A percentile compares a stretch with the other conserved stretches of the same genome.
These are phyloP conservation scores for Calonectris borealis DNA, from an alignment of 2,113 vertebrate genomes.

Conservation along the genomic window DNA sequence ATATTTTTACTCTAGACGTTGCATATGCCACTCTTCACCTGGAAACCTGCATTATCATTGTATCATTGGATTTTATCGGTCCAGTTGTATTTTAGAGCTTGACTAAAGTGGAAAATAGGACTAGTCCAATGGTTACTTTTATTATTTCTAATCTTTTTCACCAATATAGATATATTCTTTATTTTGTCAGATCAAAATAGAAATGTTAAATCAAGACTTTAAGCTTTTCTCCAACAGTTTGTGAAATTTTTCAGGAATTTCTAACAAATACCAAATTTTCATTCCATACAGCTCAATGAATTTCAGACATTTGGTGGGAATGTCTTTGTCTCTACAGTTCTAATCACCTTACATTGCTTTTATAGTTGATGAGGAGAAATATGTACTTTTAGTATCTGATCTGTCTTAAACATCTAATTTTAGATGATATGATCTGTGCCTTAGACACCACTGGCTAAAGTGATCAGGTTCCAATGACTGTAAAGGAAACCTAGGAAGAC, in stretches of 20 bases:
- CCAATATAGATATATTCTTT: not conserved
- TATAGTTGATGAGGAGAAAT: not conserved
- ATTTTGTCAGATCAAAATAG: not conserved
- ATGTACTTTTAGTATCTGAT: not conserved
- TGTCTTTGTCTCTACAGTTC: not conserved
- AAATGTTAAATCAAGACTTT: not conserved
- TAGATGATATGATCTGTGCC: not conserved
- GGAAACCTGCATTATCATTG: not conserved
- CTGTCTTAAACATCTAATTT: not conserved
- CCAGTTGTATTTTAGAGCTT: not conserved
- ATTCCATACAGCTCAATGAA: not conserved
- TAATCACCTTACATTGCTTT: not conserved
- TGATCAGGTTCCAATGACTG: not conserved
- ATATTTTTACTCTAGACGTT: not conserved
- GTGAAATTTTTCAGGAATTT: not conserved
- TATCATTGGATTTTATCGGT: not conserved
- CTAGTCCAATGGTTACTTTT: not conserved
- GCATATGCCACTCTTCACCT: not conserved
- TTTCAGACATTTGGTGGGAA: not conserved
- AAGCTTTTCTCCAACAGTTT: not conserved
- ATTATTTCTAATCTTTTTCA: not conserved
- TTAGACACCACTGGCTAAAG: not conserved
- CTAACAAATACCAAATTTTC: not conserved
- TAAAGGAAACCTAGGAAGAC: not conserved
- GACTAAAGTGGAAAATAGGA: not conserved